Evolutionary conservation across 2,797 vertebrate genomes (phyloP).

Genomic region (Galagoides demidoff): DNA sequence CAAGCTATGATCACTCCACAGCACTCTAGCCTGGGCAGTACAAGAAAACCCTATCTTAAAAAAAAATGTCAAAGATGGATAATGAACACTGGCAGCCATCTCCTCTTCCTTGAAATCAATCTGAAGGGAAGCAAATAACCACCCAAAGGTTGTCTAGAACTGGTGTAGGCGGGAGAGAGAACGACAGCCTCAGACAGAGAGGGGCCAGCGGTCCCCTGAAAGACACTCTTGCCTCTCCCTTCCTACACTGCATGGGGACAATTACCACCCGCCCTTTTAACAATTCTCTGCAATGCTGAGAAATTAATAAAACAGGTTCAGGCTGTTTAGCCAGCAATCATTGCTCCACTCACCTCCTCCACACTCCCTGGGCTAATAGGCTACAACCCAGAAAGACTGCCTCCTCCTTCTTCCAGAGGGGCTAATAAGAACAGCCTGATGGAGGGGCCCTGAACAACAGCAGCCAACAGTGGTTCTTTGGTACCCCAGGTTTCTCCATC

Average conservation of each 20-base stretch:
- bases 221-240: not conserved
- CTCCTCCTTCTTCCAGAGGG: not conserved
- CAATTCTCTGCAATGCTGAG: not conserved
- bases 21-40: not conserved
- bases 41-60: not conserved
- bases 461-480: not conserved
- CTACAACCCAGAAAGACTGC: not conserved
- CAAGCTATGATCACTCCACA: not conserved
- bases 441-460: not conserved
- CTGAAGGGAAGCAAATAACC: not conserved
- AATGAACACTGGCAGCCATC: not conserved
- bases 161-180: not conserved
- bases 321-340: not conserved
- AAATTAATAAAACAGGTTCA: slow-evolving; percentile 17
- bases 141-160: not conserved
- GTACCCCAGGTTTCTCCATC: not conserved
- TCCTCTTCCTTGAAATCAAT: not conserved
- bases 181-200: not conserved
- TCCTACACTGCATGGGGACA: too few species aligned
- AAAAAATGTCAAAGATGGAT: not conserved
- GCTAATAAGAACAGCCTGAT: not conserved
- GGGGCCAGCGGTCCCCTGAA: not conserved
- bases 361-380: not conserved
- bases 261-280: not conserved
- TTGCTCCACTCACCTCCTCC: not conserved